Conservation (phyloP, 2,888 invertebrate genomes). For the Pocota personata region DNA sequence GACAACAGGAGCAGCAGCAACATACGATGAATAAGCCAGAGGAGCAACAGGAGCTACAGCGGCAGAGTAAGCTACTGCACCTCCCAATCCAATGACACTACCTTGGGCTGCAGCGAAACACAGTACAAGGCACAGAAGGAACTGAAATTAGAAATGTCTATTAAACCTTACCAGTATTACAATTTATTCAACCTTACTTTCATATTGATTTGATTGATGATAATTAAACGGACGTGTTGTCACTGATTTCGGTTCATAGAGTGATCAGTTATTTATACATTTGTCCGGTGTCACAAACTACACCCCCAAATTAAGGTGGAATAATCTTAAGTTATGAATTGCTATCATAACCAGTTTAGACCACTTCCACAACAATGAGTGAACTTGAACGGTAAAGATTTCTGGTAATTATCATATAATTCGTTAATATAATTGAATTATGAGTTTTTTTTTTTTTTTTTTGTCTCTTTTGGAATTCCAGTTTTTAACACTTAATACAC, state of each 20-base stretch:
- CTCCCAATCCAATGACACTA: constrained; percentile 35
- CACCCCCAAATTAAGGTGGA: background rate
- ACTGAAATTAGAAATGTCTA: constrained; percentile 25
- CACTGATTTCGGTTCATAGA: constrained; percentile 1
- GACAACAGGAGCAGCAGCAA: constrained; percentile 18
- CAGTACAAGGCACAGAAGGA: constrained; percentile 49
- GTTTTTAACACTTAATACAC: too few species aligned
- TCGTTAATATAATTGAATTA: background rate
- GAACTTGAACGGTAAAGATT: background rate
- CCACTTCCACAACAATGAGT: background rate
- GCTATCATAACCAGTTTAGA: background rate
- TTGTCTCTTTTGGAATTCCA: too few species aligned
- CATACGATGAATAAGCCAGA: constrained; percentile 30
- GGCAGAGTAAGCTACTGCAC: constrained; percentile 37
- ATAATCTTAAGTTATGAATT: background rate
- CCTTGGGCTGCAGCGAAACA: constrained; percentile 65
- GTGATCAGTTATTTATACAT: background rate
- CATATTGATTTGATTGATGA: constrained; percentile 36
- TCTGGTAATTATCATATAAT: background rate
- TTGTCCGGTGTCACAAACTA: background rate
- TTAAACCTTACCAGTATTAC: background rate
- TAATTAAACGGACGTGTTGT: background rate
- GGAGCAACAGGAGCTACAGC: constrained; percentile 22
- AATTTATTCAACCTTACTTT: constrained; percentile 23
- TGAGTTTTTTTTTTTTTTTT: too few species aligned